phyloP scores from a whole-genome alignment of 2,888 invertebrate species.

The Agrochola macilenta region DNA sequence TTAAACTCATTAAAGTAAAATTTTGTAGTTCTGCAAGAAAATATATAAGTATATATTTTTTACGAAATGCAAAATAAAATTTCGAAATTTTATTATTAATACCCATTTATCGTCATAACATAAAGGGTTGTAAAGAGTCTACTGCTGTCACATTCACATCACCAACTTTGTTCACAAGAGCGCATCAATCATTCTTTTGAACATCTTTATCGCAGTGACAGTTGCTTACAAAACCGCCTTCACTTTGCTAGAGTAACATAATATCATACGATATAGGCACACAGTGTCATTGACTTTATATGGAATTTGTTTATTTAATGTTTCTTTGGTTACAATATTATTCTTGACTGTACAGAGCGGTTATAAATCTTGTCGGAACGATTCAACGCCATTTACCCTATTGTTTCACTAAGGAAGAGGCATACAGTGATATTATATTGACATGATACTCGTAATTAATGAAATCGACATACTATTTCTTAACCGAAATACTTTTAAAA shows the following conservation, averaged over 20 bases:
- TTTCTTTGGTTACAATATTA: background rate
- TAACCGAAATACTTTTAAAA: background rate
- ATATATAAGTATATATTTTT: background rate
- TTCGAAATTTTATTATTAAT: no score
- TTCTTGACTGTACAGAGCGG: background rate
- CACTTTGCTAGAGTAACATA: constrained; percentile 22
- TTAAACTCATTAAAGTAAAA: no score
- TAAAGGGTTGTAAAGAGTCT: constrained; percentile 19
- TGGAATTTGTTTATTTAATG: constrained; percentile 3
- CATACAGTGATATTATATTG: no score
- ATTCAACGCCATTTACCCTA: background rate
- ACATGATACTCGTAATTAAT: no score
- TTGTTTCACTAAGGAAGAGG: background rate
- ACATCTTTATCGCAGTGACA: constrained; percentile 44
- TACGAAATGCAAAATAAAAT: no score
- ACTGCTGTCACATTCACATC: constrained; percentile 32
- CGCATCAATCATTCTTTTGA: constrained; percentile 68
- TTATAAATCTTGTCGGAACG: background rate
- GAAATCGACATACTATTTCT: no score
- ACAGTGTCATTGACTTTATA: constrained; percentile 51
- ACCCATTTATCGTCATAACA: constrained; percentile 20
- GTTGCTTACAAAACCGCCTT: constrained; percentile 47
- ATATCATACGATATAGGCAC: background rate
- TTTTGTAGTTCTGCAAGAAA: no score
- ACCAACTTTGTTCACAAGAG: constrained; percentile 32